A percentile compares a stretch with the other conserved stretches of the same genome.
These are phyloP conservation scores for Tenualosa ilisha DNA, from an alignment of 2,797 vertebrate genomes.

Conservation along the genomic window DNA sequence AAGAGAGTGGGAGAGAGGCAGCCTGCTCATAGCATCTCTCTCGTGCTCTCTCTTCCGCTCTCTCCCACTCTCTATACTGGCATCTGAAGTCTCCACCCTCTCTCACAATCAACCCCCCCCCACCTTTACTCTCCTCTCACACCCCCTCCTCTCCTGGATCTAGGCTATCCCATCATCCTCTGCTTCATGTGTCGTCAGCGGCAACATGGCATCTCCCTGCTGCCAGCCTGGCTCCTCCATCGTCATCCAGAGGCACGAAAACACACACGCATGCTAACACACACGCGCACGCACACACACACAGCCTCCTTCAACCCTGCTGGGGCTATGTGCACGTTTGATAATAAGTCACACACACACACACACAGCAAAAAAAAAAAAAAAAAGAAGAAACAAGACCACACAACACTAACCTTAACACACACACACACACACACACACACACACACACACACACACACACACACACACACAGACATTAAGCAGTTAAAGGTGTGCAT, in stretches of 20 bases:
- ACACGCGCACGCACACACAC: background rate
- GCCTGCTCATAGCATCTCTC: background rate
- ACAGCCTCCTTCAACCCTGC: background rate
- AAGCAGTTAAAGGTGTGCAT: no score
- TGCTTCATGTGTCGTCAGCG: slow-evolving; percentile 14
- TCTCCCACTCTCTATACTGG: background rate
- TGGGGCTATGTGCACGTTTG: background rate
- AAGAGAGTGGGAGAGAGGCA: background rate
- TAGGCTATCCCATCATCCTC: slow-evolving; percentile 38
- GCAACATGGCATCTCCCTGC: slow-evolving; percentile 45
- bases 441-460: background rate
- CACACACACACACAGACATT: background rate
- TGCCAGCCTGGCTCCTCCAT: slow-evolving; percentile 39
- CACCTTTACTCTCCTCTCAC: background rate
- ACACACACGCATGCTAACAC: background rate
- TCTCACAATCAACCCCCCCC: background rate
- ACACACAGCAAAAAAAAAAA: background rate
- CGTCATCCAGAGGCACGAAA: slow-evolving; percentile 28
- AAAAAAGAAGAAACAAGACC: background rate
- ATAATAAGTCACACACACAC: background rate
- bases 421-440: background rate
- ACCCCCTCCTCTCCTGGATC: background rate
- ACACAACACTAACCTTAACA: background rate
- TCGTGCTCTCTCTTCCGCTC: background rate
- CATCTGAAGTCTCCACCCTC: background rate